Base-by-base conservation (phyloP, 2,113 vertebrate species). In the Hiodon tergisus region DNA sequence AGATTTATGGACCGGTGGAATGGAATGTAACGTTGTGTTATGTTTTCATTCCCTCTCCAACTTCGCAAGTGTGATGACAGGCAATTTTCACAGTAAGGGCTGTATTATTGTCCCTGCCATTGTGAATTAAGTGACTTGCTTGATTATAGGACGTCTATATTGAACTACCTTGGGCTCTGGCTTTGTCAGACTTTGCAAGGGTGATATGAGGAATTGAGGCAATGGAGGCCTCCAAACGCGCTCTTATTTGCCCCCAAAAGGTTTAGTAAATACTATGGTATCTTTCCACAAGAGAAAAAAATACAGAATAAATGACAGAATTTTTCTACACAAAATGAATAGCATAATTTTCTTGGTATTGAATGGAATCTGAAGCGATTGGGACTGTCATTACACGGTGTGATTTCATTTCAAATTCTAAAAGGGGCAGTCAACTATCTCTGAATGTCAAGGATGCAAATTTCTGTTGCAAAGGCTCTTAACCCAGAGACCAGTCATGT, bases 1-100 rank as follows among this genome's bases (percentile, higher is more conserved):
- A 76, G 74, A 76, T 78, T 78, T 78, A 80, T 76, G 6, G 63
- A 68, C 54, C 50, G 50, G 17, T 11, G 16, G 52, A 63, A 59
- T 9, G 54, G 62, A 58, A 16, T n/a, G 57, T 72, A 68, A 82
- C 78, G 67, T 59, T 55, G 63, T 71, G 67, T 53, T 67, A 60
- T n/a, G 66, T 65, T 31, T 31, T 31, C 31, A 31, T 31, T 31
- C 31, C 31, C 31, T 31, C 31, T 31, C 31, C 31, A 31, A 31
- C 31, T 31, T 31, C 31, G 31, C 31, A 31, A 31, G 31, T 2
- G 31, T 31, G 31, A 31, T 31, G 31, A 31, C 31, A 31, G 31
- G 31, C 31, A 31, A 31, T 31, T 31, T 31, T 31, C 31, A 31
- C 31, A 31, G 31, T 31, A 31, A 31, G 31, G 31, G 31, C 31